A percentile compares a stretch with the other conserved stretches of the same genome.
Evolutionary conservation across 2,888 invertebrate genomes (phyloP).

Genomic region (Nowickia ferox): DNA sequence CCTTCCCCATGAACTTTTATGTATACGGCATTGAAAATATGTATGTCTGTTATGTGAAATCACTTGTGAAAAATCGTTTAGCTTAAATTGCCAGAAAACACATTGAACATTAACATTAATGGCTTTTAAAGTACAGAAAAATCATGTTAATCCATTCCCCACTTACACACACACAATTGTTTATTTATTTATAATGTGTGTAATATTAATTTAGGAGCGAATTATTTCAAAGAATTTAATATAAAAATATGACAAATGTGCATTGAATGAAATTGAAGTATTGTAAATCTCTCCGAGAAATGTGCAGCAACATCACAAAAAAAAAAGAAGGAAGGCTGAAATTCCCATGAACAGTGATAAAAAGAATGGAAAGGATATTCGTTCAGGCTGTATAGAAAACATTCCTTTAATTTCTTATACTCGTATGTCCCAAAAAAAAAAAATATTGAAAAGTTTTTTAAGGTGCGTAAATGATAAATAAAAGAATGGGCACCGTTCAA

Average conservation of each 20-base stretch:
- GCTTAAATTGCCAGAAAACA: constrained; percentile 45
- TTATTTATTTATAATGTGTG: neutral
- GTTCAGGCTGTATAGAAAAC: no score
- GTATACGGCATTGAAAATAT: neutral
- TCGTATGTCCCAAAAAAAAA: no score
- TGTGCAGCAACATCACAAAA: neutral
- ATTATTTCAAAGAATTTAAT: neutral
- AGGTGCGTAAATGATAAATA: no score
- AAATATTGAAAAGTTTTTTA: no score
- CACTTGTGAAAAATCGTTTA: constrained; percentile 58
- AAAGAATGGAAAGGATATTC: neutral
- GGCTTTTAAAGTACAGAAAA: constrained; percentile 31
- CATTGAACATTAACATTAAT: constrained; percentile 46
- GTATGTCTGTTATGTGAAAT: constrained; percentile 29
- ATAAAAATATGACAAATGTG: neutral
- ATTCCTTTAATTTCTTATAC: no score
- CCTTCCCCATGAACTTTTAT: neutral
- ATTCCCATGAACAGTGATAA: neutral
- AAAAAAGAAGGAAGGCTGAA: neutral
- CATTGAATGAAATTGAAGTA: neutral
- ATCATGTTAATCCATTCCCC: constrained; percentile 25
- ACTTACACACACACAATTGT: neutral
- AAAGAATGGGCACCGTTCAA: no score
- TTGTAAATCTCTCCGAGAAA: neutral
- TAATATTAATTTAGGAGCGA: neutral